Percentiles rank a stretch among this genome's conserved stretches.
Evolutionary conservation across 2,113 vertebrate genomes (phyloP).

Genomic region (Pygoscelis antarcticus): DNA sequence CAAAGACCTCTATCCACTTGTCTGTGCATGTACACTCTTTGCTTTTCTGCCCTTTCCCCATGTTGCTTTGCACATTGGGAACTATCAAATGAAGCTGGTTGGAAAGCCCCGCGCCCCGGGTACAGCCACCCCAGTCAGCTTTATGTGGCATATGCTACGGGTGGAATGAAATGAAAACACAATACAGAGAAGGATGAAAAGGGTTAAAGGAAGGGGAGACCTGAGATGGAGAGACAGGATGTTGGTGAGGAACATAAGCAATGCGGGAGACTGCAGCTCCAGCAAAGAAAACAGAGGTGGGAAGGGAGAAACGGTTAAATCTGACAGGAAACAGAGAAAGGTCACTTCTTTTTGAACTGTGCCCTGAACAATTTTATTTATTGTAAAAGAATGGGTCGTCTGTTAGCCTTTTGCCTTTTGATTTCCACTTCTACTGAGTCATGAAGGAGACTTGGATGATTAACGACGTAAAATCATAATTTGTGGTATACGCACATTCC

Average conservation of each 20-base stretch:
- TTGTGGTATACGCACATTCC: not conserved
- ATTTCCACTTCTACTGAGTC: constrained; percentile 14
- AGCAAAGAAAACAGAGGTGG: not conserved
- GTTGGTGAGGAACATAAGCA: not conserved
- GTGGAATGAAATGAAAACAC: not conserved
- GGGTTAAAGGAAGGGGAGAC: not conserved
- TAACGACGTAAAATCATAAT: not conserved
- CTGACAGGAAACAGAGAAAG: not conserved
- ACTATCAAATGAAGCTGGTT: not conserved
- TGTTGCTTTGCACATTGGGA: rapidly evolving
- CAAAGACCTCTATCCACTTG: not conserved
- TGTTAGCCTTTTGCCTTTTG: not conserved
- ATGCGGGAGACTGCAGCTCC: rapidly evolving
- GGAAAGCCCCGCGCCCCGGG: not conserved
- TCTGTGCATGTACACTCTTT: not conserved
- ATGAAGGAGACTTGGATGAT: constrained; percentile 1
- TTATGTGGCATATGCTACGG: rapidly evolving
- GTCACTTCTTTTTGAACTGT: not conserved
- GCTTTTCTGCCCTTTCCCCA: not conserved
- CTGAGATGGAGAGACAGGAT: not conserved
- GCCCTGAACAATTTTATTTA: not conserved
- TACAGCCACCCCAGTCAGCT: not conserved
- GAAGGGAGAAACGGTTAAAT: not conserved
- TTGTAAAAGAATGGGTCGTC: not conserved
- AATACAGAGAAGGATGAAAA: not conserved